Evolutionary conservation across 1,140 invertebrate species (phyloP).

Genomic region (Harpegnathos saltator): DNA sequence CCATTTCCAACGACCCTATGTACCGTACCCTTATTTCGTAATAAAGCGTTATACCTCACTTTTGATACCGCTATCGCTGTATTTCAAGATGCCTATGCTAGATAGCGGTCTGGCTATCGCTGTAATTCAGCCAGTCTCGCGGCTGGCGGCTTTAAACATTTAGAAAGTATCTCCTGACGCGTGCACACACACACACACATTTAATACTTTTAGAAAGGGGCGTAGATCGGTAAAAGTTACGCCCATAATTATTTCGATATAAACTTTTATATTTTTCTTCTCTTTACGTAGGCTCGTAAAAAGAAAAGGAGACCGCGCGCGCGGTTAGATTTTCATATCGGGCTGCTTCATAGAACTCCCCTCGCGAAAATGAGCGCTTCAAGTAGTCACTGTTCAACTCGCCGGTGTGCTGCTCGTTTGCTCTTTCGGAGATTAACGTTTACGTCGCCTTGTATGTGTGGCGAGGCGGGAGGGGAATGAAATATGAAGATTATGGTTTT

Average conservation of each 20-base stretch:
- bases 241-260: slow-evolving; percentile 10
- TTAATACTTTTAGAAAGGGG: no score
- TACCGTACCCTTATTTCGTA: slow-evolving; percentile 34
- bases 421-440: neutral
- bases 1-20: neutral
- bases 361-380: neutral
- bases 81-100: slow-evolving; percentile 32
- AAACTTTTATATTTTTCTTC: neutral
- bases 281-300: neutral
- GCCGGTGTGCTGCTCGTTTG: no score
- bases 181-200: neutral
- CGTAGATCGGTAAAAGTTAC: slow-evolving; percentile 10
- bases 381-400: neutral
- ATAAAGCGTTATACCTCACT: slow-evolving; percentile 47
- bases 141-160: slow-evolving; percentile 15
- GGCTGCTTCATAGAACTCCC: neutral
- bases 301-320: no score
- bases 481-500: neutral
- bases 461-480: neutral
- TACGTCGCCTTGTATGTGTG: neutral
- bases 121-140: neutral
- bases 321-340: neutral
- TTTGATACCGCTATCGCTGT: slow-evolving; percentile 14
- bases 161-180: neutral
- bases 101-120: neutral